phyloP scores from a whole-genome alignment of 2,797 vertebrate species.

The Fistularia commersonii region DNA sequence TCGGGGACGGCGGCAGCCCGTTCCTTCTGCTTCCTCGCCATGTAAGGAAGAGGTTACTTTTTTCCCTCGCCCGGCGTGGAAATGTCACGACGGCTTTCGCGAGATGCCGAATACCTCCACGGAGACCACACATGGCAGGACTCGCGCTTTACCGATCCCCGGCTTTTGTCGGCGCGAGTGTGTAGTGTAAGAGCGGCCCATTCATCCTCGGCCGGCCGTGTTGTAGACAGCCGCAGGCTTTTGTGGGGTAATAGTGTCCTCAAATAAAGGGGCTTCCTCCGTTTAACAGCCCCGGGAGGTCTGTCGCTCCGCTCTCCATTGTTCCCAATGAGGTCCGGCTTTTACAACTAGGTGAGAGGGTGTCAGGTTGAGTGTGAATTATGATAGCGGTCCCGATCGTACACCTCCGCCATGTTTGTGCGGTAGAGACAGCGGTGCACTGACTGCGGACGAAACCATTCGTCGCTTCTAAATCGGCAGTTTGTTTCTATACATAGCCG shows the following conservation, averaged over 20 bases:
- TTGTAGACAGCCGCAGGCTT: slow-evolving; percentile 74
- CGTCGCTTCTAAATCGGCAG: neutral
- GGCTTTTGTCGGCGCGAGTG: slow-evolving; percentile 56
- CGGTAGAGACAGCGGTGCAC: slow-evolving; percentile 15
- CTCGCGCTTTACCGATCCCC: slow-evolving; percentile 40
- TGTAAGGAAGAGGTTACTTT: slow-evolving; percentile 1
- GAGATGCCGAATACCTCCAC: slow-evolving; percentile 24
- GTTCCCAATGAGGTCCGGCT: slow-evolving; percentile 72
- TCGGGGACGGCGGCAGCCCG: slow-evolving; percentile 1
- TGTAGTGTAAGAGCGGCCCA: slow-evolving; percentile 59
- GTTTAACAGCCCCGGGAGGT: slow-evolving; percentile 71
- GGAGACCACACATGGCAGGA: slow-evolving; percentile 61
- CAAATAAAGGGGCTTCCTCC: slow-evolving; percentile 79
- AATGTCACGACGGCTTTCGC: neutral
- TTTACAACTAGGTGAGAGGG: slow-evolving; percentile 76
- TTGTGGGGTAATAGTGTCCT: slow-evolving; percentile 76
- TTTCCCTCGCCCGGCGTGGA: neutral
- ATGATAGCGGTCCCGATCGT: slow-evolving; percentile 40
- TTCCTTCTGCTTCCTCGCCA: neutral
- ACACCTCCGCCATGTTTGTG: slow-evolving; percentile 44
- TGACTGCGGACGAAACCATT: neutral
- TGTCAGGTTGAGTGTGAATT: slow-evolving; percentile 69
- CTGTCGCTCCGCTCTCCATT: slow-evolving; percentile 67
- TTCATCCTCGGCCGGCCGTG: slow-evolving; percentile 59
- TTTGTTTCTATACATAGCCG: no score